phyloP scores from a whole-genome alignment of 1,140 invertebrate genomes.

The Kradibia gibbosae region DNA sequence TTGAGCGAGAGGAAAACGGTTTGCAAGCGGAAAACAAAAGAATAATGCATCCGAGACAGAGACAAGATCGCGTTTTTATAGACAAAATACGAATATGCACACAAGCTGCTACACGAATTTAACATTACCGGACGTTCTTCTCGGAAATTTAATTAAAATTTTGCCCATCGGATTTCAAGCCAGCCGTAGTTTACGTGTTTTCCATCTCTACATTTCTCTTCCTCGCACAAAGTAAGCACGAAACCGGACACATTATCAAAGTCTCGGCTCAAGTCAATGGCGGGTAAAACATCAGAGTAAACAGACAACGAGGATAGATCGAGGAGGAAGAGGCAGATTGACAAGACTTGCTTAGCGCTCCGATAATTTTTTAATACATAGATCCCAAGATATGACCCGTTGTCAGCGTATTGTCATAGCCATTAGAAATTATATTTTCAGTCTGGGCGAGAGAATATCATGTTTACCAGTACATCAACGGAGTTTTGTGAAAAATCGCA shows the following conservation, averaged over 20 bases:
- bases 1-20: neutral
- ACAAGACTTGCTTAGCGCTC: neutral
- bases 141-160: conserved; percentile 64
- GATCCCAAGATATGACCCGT: neutral
- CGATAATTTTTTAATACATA: conserved; percentile 4
- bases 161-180: conserved; percentile 49
- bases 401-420: no score
- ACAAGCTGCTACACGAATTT: conserved; percentile 53
- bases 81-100: conserved; percentile 42
- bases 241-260: neutral
- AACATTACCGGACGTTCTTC: conserved; percentile 53
- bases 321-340: neutral
- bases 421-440: neutral
- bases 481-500: no score
- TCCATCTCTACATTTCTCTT: neutral
- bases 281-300: neutral
- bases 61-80: conserved; percentile 18
- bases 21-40: neutral
- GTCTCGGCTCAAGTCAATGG: neutral
- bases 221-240: neutral
- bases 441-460: neutral
- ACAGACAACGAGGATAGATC: neutral
- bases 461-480: no score
- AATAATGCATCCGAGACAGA: neutral
- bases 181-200: conserved; percentile 10